phyloP scores from a whole-genome alignment of 2,797 vertebrate species.

The Corythornis leucogaster region DNA sequence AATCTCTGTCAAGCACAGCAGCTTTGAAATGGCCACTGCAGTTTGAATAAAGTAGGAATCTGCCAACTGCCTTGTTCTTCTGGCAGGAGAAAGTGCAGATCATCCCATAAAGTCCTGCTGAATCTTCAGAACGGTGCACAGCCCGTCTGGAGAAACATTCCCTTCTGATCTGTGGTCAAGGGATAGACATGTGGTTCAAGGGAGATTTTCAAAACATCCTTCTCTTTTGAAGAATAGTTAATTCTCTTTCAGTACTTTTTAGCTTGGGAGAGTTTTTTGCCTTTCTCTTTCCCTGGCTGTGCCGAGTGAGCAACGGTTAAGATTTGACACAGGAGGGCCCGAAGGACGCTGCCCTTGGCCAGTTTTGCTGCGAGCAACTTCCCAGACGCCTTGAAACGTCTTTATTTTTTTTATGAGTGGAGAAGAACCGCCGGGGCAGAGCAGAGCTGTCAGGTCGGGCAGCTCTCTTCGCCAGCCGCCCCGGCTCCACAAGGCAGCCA shows the following conservation, averaged over 20 bases:
- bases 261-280: accelerated
- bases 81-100: neutral
- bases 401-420: too few relatives aligned
- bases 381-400: neutral
- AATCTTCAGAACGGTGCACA: accelerated
- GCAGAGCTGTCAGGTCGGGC: neutral
- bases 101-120: accelerated
- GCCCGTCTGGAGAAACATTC: accelerated
- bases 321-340: accelerated
- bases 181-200: accelerated
- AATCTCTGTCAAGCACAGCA: accelerated
- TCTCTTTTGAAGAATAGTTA: accelerated
- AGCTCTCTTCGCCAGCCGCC: neutral
- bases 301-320: neutral
- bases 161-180: accelerated
- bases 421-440: neutral
- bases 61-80: neutral
- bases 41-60: accelerated
- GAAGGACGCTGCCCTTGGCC: neutral
- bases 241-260: neutral
- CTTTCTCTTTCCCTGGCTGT: neutral
- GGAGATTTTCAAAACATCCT: neutral
- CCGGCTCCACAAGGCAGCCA: neutral
- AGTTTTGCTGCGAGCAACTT: neutral
- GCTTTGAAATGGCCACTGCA: neutral